Percentiles rank a stretch among this genome's conserved stretches.
Conservation (phyloP, 2,113 vertebrate species). For the Solenodon paradoxus region DNA sequence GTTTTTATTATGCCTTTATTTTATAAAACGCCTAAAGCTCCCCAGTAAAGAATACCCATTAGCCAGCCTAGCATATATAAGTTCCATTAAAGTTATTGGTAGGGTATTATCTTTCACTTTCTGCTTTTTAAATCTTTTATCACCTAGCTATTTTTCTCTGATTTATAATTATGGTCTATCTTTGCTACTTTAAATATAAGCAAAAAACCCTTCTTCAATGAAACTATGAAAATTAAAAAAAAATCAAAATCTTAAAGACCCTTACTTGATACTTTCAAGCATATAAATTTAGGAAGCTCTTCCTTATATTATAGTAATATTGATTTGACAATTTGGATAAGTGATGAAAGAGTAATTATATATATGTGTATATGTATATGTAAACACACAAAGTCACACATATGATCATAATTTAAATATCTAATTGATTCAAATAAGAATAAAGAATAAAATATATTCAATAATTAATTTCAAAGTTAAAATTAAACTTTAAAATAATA, state of each 20-base stretch:
- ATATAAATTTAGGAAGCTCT: neutral
- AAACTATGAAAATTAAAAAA: too few relatives aligned
- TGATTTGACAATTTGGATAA: neutral
- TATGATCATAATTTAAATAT: neutral
- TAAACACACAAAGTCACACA: neutral
- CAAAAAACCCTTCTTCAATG: neutral
- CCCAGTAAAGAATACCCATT: neutral
- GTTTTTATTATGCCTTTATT: constrained; percentile 17
- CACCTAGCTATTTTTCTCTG: neutral
- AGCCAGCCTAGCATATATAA: neutral
- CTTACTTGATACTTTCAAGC: neutral
- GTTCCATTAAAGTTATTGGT: neutral
- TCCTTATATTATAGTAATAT: neutral
- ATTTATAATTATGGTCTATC: neutral
- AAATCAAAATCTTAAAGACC: neutral
- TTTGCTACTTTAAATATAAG: neutral
- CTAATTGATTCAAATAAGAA: neutral
- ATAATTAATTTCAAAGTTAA: too few relatives aligned
- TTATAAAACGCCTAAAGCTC: neutral
- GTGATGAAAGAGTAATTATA: neutral
- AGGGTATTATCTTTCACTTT: neutral
- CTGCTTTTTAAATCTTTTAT: neutral
- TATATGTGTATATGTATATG: neutral
- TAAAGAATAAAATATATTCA: neutral
- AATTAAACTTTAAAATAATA: too few relatives aligned